Evolutionary conservation across 2,888 invertebrate species (phyloP).

Genomic region (Melanotus villosus): DNA sequence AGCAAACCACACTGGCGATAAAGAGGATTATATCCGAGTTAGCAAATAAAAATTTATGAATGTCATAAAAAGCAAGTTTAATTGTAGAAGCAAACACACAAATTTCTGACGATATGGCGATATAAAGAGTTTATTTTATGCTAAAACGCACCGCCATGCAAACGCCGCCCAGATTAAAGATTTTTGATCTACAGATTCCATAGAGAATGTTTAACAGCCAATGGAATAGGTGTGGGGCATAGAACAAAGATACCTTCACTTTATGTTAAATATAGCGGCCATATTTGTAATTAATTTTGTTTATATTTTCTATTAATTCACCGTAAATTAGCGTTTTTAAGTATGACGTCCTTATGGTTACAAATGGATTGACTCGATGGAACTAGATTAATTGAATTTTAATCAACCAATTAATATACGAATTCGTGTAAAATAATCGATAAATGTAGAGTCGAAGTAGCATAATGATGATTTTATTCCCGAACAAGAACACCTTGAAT

Average conservation of each 20-base stretch:
- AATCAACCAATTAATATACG: slow-evolving; percentile 2
- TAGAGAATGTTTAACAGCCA: slow-evolving; percentile 4
- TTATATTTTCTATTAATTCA: not conserved
- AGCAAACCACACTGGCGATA: not conserved
- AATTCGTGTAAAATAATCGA: not conserved
- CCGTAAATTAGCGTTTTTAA: not conserved
- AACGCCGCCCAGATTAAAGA: slow-evolving; percentile 14
- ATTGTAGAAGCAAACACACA: slow-evolving; percentile 3
- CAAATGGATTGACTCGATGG: not conserved
- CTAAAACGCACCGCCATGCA: not conserved
- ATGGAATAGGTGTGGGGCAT: slow-evolving; percentile 16
- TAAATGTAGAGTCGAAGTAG: not conserved
- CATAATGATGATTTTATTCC: slow-evolving; percentile 14
- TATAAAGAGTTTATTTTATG: slow-evolving; percentile 9
- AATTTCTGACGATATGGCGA: not conserved
- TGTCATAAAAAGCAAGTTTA: slow-evolving; percentile 11
- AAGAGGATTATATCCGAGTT: not conserved
- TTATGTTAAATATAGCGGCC: slow-evolving; percentile 8
- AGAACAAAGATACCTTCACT: slow-evolving; percentile 18
- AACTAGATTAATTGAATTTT: slow-evolving; percentile 13
- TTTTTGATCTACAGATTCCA: not conserved
- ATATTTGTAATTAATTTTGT: not conserved
- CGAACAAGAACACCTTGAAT: slow-evolving; percentile 8
- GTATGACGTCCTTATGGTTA: not conserved
- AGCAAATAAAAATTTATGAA: not conserved